Conservation (phyloP, 2,888 invertebrate species). For the Hecatera dysodea region DNA sequence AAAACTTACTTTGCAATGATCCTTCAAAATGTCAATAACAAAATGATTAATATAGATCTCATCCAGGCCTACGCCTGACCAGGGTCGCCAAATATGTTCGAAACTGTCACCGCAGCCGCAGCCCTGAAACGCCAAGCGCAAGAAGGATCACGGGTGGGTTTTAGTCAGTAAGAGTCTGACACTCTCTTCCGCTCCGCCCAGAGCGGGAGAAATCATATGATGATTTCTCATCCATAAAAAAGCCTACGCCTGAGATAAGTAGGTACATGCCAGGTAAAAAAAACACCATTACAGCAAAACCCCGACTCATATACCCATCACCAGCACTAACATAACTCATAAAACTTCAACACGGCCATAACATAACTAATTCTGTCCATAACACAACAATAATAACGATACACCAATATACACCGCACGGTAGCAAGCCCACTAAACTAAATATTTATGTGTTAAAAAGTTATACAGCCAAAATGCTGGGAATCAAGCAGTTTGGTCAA, state of each 20-base stretch:
- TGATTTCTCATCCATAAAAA: too few species aligned
- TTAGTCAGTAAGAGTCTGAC: too few species aligned
- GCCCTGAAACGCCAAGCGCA: too few species aligned
- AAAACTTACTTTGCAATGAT: too few species aligned
- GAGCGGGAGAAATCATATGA: too few species aligned
- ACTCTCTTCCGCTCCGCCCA: too few species aligned
- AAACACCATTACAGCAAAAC: background rate
- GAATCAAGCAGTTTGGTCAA: constrained; percentile 80
- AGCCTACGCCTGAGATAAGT: too few species aligned
- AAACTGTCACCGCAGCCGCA: too few species aligned
- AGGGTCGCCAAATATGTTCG: too few species aligned
- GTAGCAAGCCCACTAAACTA: constrained; percentile 64
- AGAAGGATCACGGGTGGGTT: too few species aligned
- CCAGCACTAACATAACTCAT: constrained; percentile 62
- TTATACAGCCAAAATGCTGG: constrained; percentile 77
- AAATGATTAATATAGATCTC: constrained; percentile 7
- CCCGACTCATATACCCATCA: constrained; percentile 39
- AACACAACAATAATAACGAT: constrained; percentile 64
- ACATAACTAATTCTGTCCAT: constrained; percentile 64
- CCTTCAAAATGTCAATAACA: background rate
- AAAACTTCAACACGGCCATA: constrained; percentile 68
- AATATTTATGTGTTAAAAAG: constrained; percentile 83
- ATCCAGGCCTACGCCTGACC: background rate
- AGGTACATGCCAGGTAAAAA: too few species aligned
- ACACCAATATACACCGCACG: constrained; percentile 61